Conservation (phyloP, 2,797 vertebrate genomes). For the Atherinosoma microstoma region DNA sequence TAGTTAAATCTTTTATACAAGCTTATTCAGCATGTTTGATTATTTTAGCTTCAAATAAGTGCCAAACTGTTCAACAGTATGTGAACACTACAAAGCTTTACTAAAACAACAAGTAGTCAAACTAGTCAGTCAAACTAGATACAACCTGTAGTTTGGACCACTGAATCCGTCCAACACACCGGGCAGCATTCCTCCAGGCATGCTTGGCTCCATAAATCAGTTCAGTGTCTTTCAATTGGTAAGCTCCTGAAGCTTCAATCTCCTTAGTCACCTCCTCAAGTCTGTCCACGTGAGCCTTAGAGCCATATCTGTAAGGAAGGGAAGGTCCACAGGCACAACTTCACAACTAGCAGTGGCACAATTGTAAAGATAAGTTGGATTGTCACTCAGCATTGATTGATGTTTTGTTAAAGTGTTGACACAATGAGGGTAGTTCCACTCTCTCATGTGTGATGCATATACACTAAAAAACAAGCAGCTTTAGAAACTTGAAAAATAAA, state of each 20-base stretch:
- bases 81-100: neutral
- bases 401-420: neutral
- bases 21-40: neutral
- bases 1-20: neutral
- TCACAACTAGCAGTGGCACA: neutral
- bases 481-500: neutral
- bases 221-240: conserved; percentile 96
- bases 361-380: neutral
- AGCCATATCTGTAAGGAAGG: conserved; percentile 84
- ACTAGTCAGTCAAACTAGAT: neutral
- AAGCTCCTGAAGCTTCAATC: conserved; percentile 89
- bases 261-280: conserved; percentile 95
- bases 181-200: conserved; percentile 95
- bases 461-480: neutral
- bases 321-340: conserved; percentile 1
- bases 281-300: conserved; percentile 93
- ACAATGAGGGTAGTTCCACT: neutral
- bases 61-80: neutral
- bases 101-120: neutral
- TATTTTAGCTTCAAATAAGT: neutral
- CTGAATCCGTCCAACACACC: conserved; percentile 97
- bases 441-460: neutral
- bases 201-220: conserved; percentile 98
- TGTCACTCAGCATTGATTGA: neutral
- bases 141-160: conserved; percentile 98